Percentiles rank a stretch among this genome's conserved stretches.
These are phyloP conservation scores for Anastrepha obliqua DNA, from an alignment of 1,140 invertebrate species.

Conservation along the genomic window DNA sequence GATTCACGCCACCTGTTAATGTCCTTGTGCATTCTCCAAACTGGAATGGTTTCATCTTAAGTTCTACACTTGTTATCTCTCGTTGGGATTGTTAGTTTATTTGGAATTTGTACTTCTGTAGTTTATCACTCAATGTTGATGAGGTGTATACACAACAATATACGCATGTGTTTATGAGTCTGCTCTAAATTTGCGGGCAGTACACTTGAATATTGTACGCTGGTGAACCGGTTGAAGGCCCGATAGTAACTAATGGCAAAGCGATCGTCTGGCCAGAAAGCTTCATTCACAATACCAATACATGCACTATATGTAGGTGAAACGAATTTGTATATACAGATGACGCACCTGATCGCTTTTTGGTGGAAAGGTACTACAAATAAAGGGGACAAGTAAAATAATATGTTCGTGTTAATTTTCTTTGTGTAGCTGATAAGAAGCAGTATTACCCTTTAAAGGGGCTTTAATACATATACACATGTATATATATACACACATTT, in stretches of 20 bases:
- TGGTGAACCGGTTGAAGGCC: conserved; percentile 4
- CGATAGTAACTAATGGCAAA: neutral
- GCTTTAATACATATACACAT: too few species aligned
- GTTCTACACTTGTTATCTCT: neutral
- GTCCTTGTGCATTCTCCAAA: conserved; percentile 65
- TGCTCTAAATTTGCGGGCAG: neutral
- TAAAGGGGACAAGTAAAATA: neutral
- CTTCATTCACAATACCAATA: neutral
- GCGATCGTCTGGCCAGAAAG: neutral
- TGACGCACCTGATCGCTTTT: neutral
- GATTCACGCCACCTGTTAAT: conserved; percentile 75
- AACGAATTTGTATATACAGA: too few species aligned
- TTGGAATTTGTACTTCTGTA: conserved; percentile 23
- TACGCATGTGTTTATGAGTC: neutral
- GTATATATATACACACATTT: too few species aligned
- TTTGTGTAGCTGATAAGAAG: conserved; percentile 1
- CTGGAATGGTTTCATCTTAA: conserved; percentile 54
- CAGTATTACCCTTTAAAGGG: neutral
- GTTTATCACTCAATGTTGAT: neutral
- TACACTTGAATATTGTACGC: neutral
- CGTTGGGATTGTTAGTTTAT: neutral
- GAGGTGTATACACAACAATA: neutral
- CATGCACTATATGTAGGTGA: neutral
- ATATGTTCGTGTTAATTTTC: conserved; percentile 24
- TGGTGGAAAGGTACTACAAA: neutral